A percentile compares a stretch with the other conserved stretches of the same genome.
Evolutionary conservation across 2,888 invertebrate species (phyloP).

Genomic region (Sipha maydis): DNA sequence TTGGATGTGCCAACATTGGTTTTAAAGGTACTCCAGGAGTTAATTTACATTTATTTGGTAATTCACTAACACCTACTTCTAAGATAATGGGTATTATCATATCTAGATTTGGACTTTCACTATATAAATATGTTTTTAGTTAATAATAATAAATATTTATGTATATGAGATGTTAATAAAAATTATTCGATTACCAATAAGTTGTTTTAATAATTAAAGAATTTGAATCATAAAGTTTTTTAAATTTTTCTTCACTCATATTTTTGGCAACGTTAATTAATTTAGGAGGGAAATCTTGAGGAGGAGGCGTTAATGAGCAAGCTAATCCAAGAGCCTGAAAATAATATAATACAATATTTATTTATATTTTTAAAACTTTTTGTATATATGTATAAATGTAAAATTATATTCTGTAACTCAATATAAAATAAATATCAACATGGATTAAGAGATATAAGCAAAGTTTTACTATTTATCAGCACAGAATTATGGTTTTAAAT

Average conservation of each 20-base stretch:
- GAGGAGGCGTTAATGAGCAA: slow-evolving; percentile 81
- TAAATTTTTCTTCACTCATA: slow-evolving; percentile 76
- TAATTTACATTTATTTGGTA: slow-evolving; percentile 85
- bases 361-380: not conserved
- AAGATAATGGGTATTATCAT: slow-evolving; percentile 82
- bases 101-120: slow-evolving; percentile 96
- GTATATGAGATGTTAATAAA: not conserved
- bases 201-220: slow-evolving; percentile 87
- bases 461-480: no score
- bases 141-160: not conserved
- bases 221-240: slow-evolving; percentile 78
- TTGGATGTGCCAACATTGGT: slow-evolving; percentile 99
- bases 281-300: slow-evolving; percentile 74
- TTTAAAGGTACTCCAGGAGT: slow-evolving; percentile 93
- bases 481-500: no score
- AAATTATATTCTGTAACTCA: not conserved
- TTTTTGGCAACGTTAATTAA: slow-evolving; percentile 75
- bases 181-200: slow-evolving; percentile 77
- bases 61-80: slow-evolving; percentile 77
- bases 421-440: no score
- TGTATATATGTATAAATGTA: not conserved
- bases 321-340: slow-evolving; percentile 87
- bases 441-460: no score
- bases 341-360: not conserved
- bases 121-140: slow-evolving; percentile 69